Base-by-base conservation (phyloP, 30 jellyfish, hydroid and myxozoan species). In the Nemopilema nomurai region DNA sequence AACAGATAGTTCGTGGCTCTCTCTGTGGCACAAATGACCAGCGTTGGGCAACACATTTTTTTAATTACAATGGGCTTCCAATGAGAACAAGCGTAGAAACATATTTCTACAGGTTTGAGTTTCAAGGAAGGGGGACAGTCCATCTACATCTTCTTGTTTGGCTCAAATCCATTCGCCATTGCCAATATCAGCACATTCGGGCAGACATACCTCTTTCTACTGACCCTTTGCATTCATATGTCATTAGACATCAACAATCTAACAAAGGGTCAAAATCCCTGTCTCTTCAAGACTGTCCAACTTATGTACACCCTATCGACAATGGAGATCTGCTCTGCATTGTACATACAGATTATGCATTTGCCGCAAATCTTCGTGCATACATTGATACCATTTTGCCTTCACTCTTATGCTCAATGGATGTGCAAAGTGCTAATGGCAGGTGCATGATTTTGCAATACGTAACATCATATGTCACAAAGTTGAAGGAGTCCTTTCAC, bases 111-210 rank as follows among this genome's bases (percentile, higher is more conserved):
- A 71, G 94, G 4, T 85, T 74, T 66, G 89, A 85, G 51, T 83
- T 85, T 32, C 94, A 85, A 76, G n/a, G 74, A 8, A 0, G 82
- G n/a, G 94, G 94, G 3, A 64, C 74, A 28, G 50, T 72, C 18
- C 92, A 70, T 62, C 16, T 83, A 3, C 92, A 83, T 21, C 28
- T 83, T 18, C 86, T 83, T 69, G 92, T 83, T 19, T 69, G 92
- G 92, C n/a, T 83, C 3, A 57, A 24, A 16, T 49, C 27, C 69
- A 1, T 83, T 26, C 19, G 17, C 8, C 1, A n/a, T 8, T 32
- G 69, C 16, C 28, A 83, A 1, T 62, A 18, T 41, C 23, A 62
- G 26, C 67, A 6, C 24, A 50, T 83, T 8, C 66, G 67, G 17
- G 92, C 67, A n/a, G 69, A 72, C 51, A 23, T 62, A 1, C 71